Conservation (phyloP, 2,113 vertebrate species). For the Chascanopsetta lugubris region DNA sequence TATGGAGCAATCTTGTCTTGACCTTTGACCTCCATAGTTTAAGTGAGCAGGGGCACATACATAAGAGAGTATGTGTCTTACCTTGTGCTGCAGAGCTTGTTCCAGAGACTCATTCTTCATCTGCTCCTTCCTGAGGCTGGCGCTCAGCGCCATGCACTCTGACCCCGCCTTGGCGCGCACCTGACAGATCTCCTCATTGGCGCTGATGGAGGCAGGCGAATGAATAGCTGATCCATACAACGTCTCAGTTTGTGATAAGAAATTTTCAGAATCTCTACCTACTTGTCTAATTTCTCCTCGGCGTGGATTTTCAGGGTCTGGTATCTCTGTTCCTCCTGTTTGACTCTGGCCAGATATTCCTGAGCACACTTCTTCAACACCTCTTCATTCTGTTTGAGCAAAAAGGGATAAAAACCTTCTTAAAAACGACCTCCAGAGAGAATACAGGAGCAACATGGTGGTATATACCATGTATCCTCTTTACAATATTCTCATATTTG, state of each 20-base stretch:
- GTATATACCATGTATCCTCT: background rate
- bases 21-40: background rate
- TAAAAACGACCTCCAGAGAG: background rate
- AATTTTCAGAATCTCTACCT: conserved; percentile 71
- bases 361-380: conserved; percentile 97
- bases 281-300: conserved; percentile 97
- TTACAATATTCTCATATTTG: background rate
- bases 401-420: conserved; percentile 4
- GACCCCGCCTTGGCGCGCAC: conserved; percentile 90
- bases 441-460: background rate
- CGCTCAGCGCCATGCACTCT: conserved; percentile 88
- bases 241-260: background rate
- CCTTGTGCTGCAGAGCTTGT: conserved; percentile 94
- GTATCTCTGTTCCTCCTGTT: conserved; percentile 96
- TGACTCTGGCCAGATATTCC: conserved; percentile 91
- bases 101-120: conserved; percentile 98
- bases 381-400: conserved; percentile 89
- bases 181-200: conserved; percentile 97
- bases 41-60: background rate
- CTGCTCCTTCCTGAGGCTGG: conserved; percentile 93
- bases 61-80: conserved; percentile 46
- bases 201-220: conserved; percentile 74
- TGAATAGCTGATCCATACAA: background rate
- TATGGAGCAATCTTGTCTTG: too few species aligned
- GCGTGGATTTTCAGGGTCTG: conserved; percentile 95